Percentiles rank a stretch among this genome's conserved stretches.
These are phyloP conservation scores for Pollenia griseotomentosa DNA, from an alignment of 2,888 invertebrate genomes.

Conservation along the genomic window DNA sequence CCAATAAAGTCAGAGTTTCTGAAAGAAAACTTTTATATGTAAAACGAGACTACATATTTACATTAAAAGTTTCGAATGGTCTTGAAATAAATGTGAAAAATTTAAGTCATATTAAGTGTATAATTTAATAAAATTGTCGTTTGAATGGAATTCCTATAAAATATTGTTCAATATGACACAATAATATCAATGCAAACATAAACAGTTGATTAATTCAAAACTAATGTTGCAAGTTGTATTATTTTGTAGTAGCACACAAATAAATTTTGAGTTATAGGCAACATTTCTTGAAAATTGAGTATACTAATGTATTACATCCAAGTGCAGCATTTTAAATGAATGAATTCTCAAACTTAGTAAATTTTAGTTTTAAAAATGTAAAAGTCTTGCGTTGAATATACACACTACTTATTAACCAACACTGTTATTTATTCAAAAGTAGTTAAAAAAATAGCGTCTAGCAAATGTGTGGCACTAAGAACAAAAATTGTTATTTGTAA, in stretches of 20 bases:
- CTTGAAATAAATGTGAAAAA: no score
- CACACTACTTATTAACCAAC: not conserved
- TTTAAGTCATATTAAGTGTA: no score
- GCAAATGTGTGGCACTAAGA: not conserved
- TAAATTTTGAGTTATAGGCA: not conserved
- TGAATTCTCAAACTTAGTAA: conserved; percentile 27
- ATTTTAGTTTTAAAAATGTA: conserved; percentile 19
- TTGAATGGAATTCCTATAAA: not conserved
- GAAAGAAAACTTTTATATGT: no score
- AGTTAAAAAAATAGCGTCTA: not conserved
- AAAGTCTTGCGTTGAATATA: conserved; percentile 16
- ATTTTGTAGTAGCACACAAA: not conserved
- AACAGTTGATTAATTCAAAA: not conserved
- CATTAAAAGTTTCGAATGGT: no score
- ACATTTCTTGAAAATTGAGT: not conserved
- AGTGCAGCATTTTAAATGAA: conserved; percentile 18
- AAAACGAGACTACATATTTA: no score
- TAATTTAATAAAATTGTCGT: not conserved
- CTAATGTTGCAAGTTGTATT: conserved; percentile 25
- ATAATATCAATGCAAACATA: not conserved
- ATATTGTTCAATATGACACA: not conserved
- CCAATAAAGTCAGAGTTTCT: no score
- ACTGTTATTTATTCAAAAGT: not conserved
- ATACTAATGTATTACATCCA: not conserved
- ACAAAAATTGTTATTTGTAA: not conserved